Evolutionary conservation across 1,140 invertebrate species (phyloP).

Genomic region (Hypothenemus hampei): DNA sequence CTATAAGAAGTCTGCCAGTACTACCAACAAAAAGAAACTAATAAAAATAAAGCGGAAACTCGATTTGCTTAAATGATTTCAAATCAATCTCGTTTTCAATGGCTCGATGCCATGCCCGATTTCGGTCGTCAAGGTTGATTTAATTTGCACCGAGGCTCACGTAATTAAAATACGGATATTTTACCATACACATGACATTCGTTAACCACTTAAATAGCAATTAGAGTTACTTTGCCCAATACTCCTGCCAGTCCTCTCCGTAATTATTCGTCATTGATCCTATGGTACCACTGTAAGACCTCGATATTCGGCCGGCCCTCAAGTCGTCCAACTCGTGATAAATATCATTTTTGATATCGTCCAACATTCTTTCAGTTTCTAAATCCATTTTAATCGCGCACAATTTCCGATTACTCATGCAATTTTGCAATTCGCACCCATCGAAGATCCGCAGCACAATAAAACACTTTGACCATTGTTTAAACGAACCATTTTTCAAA

Average conservation of each 20-base stretch:
- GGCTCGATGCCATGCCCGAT: too few relatives aligned
- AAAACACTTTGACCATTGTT: background rate
- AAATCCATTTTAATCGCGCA: slow-evolving; percentile 12
- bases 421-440: background rate
- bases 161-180: too few relatives aligned
- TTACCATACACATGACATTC: too few relatives aligned
- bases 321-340: slow-evolving; percentile 18
- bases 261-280: background rate
- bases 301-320: background rate
- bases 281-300: background rate
- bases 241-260: slow-evolving; percentile 33
- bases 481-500: background rate
- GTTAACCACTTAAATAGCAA: too few relatives aligned
- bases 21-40: too few relatives aligned
- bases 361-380: slow-evolving; percentile 19
- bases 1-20: too few relatives aligned
- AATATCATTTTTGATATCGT: slow-evolving; percentile 17
- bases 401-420: background rate
- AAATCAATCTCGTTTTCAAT: too few relatives aligned
- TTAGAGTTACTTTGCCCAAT: slow-evolving; percentile 37
- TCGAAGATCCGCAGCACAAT: background rate
- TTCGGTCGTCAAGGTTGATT: too few relatives aligned
- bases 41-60: too few relatives aligned
- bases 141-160: too few relatives aligned
- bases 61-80: too few relatives aligned